phyloP scores from a whole-genome alignment of 92 coral and sea anemone genomes.

The Blastomussa wellsi region DNA sequence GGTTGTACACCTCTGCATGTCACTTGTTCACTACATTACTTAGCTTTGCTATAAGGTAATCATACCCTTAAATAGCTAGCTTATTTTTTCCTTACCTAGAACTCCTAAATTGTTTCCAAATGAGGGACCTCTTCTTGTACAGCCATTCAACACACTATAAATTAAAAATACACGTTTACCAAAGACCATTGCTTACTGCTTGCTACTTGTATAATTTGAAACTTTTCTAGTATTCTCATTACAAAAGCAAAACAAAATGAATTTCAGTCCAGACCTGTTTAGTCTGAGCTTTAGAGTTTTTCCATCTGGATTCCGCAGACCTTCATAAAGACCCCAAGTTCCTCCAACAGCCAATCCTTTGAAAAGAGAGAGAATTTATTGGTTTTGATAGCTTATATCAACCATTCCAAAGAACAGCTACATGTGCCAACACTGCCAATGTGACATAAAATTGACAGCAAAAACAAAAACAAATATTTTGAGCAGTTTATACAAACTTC shows the following conservation, averaged over 20 bases:
- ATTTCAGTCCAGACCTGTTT: slow-evolving; percentile 62
- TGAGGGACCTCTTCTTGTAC: slow-evolving; percentile 96
- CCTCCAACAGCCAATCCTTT: slow-evolving; percentile 89
- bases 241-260: neutral
- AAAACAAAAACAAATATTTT: neutral
- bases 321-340: slow-evolving; percentile 91
- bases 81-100: slow-evolving; percentile 70
- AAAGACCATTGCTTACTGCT: neutral
- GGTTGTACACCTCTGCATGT: neutral
- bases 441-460: neutral
- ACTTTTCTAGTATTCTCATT: too few species aligned
- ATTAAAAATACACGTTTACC: neutral
- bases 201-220: too few species aligned
- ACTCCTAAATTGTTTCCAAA: slow-evolving; percentile 90
- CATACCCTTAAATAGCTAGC: neutral
- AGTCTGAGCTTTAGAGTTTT: slow-evolving; percentile 85
- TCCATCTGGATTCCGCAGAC: slow-evolving; percentile 93
- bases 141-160: slow-evolving; percentile 90
- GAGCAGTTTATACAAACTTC: too few species aligned
- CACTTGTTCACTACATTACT: neutral
- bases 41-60: neutral
- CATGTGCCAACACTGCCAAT: too few species aligned
- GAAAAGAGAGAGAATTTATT: neutral
- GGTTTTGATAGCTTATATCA: neutral
- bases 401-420: too few species aligned